Evolutionary conservation across 1,140 invertebrate genomes (phyloP).

Genomic region (Musca vetustissima): DNA sequence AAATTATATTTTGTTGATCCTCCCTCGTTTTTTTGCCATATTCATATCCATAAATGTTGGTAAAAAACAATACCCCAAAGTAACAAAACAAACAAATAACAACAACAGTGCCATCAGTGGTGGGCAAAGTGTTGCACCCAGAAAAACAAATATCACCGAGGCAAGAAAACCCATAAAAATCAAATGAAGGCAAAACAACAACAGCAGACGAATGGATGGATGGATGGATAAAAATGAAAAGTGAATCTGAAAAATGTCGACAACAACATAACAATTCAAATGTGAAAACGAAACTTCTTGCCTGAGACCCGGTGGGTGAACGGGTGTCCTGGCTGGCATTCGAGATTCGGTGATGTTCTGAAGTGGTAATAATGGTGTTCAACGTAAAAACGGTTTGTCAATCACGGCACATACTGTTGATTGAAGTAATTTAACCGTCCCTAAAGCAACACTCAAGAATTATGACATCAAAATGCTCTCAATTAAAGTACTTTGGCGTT

Average conservation of each 20-base stretch:
- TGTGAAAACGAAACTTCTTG: too few species aligned
- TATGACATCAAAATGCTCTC: slow-evolving; percentile 34
- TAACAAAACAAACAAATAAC: slow-evolving; percentile 6
- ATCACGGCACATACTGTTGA: slow-evolving; percentile 29
- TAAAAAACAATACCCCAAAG: slow-evolving; percentile 7
- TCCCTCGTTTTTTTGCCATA: too few species aligned
- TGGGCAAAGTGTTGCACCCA: too few species aligned
- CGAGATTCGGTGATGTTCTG: too few species aligned
- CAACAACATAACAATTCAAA: too few species aligned
- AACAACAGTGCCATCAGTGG: neutral
- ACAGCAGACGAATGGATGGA: neutral
- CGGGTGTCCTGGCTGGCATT: too few species aligned
- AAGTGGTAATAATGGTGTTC: neutral
- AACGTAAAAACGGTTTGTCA: slow-evolving; percentile 21
- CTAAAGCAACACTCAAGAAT: slow-evolving; percentile 31
- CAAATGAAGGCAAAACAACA: neutral
- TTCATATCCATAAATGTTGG: too few species aligned
- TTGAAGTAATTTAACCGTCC: slow-evolving; percentile 32
- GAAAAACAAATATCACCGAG: neutral
- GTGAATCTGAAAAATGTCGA: too few species aligned
- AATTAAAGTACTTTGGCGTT: slow-evolving; percentile 31
- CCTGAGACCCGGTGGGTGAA: too few species aligned
- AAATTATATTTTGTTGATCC: too few species aligned
- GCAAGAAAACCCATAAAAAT: neutral
- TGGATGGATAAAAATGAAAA: too few species aligned